phyloP scores from a whole-genome alignment of 2,888 invertebrate species.

The Aradus depressus region DNA sequence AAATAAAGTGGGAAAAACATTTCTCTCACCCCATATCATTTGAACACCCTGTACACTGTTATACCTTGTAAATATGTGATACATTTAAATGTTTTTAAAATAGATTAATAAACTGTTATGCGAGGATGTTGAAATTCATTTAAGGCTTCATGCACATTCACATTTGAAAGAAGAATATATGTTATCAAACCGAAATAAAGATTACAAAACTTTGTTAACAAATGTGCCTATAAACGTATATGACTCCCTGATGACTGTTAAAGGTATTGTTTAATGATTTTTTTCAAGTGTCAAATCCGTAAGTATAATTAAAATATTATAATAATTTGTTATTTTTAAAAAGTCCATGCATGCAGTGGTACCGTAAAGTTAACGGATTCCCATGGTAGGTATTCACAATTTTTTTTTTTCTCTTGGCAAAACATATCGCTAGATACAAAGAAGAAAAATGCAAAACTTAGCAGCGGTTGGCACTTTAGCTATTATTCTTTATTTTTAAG shows the following conservation, averaged over 20 bases:
- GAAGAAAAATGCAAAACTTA: too few relatives aligned
- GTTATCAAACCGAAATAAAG: conserved; percentile 53
- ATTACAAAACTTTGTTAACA: conserved; percentile 50
- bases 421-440: too few relatives aligned
- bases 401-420: too few relatives aligned
- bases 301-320: too few relatives aligned
- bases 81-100: background rate
- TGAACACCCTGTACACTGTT: background rate
- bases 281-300: too few relatives aligned
- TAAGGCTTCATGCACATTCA: conserved; percentile 83
- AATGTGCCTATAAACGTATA: conserved; percentile 46
- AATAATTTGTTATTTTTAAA: too few relatives aligned
- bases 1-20: too few relatives aligned
- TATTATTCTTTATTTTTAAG: background rate
- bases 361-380: too few relatives aligned
- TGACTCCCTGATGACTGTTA: conserved; percentile 49
- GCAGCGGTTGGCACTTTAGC: too few relatives aligned
- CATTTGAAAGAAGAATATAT: conserved; percentile 57
- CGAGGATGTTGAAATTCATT: conserved; percentile 80
- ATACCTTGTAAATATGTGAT: background rate
- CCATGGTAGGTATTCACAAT: too few relatives aligned
- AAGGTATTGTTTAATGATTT: conserved; percentile 43
- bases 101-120: conserved; percentile 43
- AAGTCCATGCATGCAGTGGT: too few relatives aligned
- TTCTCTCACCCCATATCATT: too few relatives aligned